A percentile compares a stretch with the other conserved stretches of the same genome.
Evolutionary conservation across 2,888 invertebrate species (phyloP).

Genomic region (Volucella zonaria): DNA sequence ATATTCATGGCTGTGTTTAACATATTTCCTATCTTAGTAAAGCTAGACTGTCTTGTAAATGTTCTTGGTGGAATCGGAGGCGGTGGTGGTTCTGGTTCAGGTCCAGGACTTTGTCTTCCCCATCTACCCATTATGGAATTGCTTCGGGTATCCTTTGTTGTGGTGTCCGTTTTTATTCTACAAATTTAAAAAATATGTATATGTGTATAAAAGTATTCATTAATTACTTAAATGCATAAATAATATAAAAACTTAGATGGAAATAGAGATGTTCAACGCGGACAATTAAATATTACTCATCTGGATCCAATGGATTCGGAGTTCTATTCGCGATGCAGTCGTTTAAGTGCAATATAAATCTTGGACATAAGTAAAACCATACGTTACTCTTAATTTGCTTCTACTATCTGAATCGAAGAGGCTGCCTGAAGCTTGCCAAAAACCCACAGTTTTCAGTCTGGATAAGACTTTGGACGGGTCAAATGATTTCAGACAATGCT

Average conservation of each 20-base stretch:
- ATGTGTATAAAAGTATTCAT: background rate
- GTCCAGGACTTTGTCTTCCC: slow-evolving; percentile 81
- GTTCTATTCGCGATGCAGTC: no score
- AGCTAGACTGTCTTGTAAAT: slow-evolving; percentile 86
- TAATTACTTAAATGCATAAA: background rate
- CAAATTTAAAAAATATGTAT: slow-evolving; percentile 19
- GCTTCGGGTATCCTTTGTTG: slow-evolving; percentile 20
- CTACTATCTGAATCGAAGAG: no score
- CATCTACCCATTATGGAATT: slow-evolving; percentile 80
- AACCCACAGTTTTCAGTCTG: no score
- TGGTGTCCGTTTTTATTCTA: slow-evolving; percentile 11
- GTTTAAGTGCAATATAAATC: no score
- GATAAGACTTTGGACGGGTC: no score
- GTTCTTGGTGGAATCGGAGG: slow-evolving; percentile 80
- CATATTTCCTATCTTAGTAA: slow-evolving; percentile 86
- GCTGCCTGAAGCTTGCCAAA: no score
- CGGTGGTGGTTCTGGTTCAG: slow-evolving; percentile 81
- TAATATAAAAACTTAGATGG: background rate
- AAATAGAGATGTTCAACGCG: no score
- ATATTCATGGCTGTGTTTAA: slow-evolving; percentile 85
- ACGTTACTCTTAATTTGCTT: no score
- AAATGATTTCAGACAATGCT: no score
- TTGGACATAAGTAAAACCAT: no score
- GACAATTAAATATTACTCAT: no score
- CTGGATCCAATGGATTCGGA: no score